These are phyloP conservation scores for Cottus gobio DNA, from an alignment of 2,113 vertebrate genomes.

Conservation along the genomic window DNA sequence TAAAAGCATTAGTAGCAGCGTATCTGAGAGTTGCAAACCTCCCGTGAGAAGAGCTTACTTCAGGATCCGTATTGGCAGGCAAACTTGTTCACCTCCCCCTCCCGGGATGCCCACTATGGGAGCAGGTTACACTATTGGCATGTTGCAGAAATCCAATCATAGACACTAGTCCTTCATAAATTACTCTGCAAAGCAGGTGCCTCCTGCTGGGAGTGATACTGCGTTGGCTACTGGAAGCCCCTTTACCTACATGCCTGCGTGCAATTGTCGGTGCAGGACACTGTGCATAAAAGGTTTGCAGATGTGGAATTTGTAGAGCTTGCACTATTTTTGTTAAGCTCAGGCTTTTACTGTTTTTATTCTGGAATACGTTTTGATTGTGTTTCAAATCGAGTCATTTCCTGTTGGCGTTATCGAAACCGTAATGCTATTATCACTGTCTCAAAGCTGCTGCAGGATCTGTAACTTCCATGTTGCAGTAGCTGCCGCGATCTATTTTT, in stretches of 20 bases:
- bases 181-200: constrained; percentile 71
- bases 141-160: constrained; percentile 77
- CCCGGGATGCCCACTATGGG: constrained; percentile 61
- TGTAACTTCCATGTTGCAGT: constrained; percentile 35
- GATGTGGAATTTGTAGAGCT: background rate
- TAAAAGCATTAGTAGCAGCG: constrained; percentile 1
- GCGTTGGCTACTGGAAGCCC: background rate
- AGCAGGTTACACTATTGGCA: constrained; percentile 76
- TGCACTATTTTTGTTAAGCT: background rate
- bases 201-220: constrained; percentile 55
- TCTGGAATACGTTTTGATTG: background rate
- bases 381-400: background rate
- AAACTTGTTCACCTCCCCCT: constrained; percentile 47
- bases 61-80: constrained; percentile 36
- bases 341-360: background rate
- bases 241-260: background rate
- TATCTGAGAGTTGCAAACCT: constrained; percentile 11
- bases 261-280: background rate
- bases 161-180: constrained; percentile 66
- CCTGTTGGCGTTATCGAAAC: background rate
- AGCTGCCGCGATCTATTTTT: constrained; percentile 55
- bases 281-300: background rate
- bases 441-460: constrained; percentile 28
- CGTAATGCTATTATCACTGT: background rate
- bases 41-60: constrained; percentile 40